Evolutionary conservation across 2,888 invertebrate genomes (phyloP).

Genomic region (Caenorhabditis afra): DNA sequence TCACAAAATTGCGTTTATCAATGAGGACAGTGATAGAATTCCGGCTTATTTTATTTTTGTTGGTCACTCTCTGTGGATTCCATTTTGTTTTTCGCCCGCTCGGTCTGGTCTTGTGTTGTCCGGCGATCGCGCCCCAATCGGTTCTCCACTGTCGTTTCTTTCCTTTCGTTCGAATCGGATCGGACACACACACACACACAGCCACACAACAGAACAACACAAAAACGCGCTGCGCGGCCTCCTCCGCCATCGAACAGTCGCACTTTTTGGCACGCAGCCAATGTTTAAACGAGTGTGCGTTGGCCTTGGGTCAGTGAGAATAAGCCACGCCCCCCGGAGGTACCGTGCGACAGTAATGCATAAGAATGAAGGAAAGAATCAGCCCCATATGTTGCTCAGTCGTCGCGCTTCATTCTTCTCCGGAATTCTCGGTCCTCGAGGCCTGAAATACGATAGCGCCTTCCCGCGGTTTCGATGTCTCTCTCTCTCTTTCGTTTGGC

Average conservation of each 20-base stretch:
- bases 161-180: constrained; percentile 14
- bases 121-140: constrained; percentile 2
- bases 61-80: not conserved
- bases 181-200: constrained; percentile 12
- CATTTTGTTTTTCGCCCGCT: constrained; percentile 18
- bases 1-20: not conserved
- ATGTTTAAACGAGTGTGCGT: constrained; percentile 49
- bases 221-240: constrained; percentile 23
- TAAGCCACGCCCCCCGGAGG: constrained; percentile 10
- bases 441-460: not conserved
- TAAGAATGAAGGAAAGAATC: not conserved
- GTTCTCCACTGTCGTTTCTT: not conserved
- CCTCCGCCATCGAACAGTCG: constrained; percentile 30
- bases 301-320: constrained; percentile 38
- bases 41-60: not conserved
- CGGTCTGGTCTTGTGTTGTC: constrained; percentile 13
- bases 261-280: constrained; percentile 56
- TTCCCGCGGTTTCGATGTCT: not conserved
- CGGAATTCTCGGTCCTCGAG: not conserved
- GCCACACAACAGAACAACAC: constrained; percentile 29
- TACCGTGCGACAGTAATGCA: not conserved
- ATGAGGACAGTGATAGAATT: not conserved
- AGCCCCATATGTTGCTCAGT: not conserved
- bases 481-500: too few relatives aligned
- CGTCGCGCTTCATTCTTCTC: not conserved